These are phyloP conservation scores for Gambelia wislizenii DNA, from an alignment of 2,797 vertebrate genomes.

Conservation along the genomic window DNA sequence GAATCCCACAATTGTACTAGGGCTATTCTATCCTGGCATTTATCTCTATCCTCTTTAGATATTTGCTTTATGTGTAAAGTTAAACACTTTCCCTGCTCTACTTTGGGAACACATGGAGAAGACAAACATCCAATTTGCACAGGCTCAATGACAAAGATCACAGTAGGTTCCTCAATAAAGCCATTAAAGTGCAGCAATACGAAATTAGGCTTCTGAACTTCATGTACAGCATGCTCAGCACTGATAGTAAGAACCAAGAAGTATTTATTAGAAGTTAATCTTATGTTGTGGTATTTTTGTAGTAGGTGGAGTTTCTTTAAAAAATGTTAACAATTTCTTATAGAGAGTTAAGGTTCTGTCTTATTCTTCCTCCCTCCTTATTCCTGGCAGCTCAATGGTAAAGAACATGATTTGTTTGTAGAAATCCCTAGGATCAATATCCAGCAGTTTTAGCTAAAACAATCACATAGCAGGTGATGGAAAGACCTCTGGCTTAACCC, in stretches of 20 bases:
- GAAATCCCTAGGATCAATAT: too few species aligned
- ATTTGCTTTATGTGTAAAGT: too few species aligned
- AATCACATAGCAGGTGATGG: too few species aligned
- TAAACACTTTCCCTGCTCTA: too few species aligned
- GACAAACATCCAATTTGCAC: neutral
- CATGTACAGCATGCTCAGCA: neutral
- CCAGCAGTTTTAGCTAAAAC: too few species aligned
- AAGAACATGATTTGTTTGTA: neutral
- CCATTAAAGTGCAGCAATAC: neutral
- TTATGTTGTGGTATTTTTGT: too few species aligned
- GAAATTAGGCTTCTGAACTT: neutral
- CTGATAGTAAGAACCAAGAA: neutral
- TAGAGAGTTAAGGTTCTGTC: neutral
- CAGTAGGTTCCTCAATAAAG: neutral
- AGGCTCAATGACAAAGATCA: neutral
- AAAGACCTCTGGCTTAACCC: too few species aligned
- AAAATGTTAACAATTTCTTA: neutral
- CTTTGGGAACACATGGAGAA: neutral
- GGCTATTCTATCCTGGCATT: neutral
- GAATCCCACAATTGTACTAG: neutral
- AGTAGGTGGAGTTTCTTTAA: neutral
- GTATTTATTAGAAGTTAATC: neutral
- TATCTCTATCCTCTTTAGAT: neutral
- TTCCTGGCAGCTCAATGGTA: neutral
- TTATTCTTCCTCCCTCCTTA: neutral